Conservation (phyloP, 2,797 vertebrate genomes). For the Acanthopagrus latus region DNA sequence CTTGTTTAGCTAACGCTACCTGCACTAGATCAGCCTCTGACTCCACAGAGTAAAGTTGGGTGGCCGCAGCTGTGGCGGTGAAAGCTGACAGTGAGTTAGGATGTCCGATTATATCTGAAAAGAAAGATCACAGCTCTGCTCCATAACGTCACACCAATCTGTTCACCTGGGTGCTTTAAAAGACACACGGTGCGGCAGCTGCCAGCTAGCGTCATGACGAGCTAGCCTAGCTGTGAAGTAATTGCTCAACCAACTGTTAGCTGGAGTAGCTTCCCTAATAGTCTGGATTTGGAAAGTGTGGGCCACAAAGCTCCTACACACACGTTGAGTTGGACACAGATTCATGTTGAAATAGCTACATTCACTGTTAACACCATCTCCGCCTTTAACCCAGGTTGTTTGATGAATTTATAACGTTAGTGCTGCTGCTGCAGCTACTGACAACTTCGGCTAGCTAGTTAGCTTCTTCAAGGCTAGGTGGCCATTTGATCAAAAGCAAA, state of each 20-base stretch:
- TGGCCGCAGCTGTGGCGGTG: neutral
- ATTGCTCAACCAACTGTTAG: conserved; percentile 14
- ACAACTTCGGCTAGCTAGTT: conserved; percentile 68
- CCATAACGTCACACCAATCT: neutral
- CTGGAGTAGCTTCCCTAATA: neutral
- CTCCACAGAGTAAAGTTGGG: neutral
- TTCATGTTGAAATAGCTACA: neutral
- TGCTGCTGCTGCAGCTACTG: conserved; percentile 9
- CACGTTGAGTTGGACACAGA: accelerated
- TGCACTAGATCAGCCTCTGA: neutral
- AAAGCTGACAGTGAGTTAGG: neutral
- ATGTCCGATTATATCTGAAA: neutral
- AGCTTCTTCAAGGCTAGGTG: conserved; percentile 37
- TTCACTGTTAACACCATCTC: accelerated
- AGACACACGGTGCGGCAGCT: conserved; percentile 43
- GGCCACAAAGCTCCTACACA: neutral
- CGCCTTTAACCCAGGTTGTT: neutral
- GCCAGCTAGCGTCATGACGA: conserved; percentile 23
- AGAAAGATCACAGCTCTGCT: neutral
- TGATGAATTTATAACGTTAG: neutral
- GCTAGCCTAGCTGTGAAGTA: conserved; percentile 32
- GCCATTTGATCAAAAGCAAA: conserved; percentile 16
- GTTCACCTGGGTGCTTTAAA: conserved; percentile 25
- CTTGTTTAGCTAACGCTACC: neutral
- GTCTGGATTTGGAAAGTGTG: neutral